Conservation (phyloP, 92 coral and sea anemone genomes). For the Virgularia gustaviana region DNA sequence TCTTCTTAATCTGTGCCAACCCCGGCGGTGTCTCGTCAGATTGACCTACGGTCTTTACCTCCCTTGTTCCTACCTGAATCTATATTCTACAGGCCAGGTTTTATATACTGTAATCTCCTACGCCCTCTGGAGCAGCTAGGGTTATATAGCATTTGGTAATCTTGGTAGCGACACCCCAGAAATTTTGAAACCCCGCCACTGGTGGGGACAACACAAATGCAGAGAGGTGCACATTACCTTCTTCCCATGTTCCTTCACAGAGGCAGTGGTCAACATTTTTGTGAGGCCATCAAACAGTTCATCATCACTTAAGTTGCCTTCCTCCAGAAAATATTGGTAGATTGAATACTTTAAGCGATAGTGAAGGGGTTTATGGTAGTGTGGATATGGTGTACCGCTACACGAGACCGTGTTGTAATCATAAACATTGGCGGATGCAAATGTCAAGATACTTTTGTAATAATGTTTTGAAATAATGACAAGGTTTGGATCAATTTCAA, state of each 20-base stretch:
- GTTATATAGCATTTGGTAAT: too few species aligned
- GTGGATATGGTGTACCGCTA: conserved; percentile 22
- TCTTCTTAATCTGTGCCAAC: too few species aligned
- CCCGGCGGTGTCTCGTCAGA: too few species aligned
- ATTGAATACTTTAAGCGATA: conserved; percentile 70
- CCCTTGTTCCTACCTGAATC: too few species aligned
- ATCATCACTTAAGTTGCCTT: conserved; percentile 64
- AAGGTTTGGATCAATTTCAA: conserved; percentile 82
- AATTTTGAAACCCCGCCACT: too few species aligned
- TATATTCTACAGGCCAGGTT: too few species aligned
- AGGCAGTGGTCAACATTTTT: conserved; percentile 81
- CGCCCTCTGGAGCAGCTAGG: too few species aligned
- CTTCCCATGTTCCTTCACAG: conserved; percentile 69
- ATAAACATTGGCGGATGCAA: conserved; percentile 82
- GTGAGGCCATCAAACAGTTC: conserved; percentile 62
- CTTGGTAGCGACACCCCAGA: too few species aligned
- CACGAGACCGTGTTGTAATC: conserved; percentile 46
- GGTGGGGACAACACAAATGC: too few species aligned
- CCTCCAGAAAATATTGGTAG: conserved; percentile 78
- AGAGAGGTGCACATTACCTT: conserved; percentile 51
- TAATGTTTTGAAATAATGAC: conserved; percentile 30
- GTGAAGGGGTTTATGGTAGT: conserved; percentile 64
- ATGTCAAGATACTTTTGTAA: conserved; percentile 54
- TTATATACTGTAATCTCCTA: too few species aligned
- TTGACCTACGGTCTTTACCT: too few species aligned